phyloP scores from a whole-genome alignment of 2,797 vertebrate genomes.

The Argya squamiceps region DNA sequence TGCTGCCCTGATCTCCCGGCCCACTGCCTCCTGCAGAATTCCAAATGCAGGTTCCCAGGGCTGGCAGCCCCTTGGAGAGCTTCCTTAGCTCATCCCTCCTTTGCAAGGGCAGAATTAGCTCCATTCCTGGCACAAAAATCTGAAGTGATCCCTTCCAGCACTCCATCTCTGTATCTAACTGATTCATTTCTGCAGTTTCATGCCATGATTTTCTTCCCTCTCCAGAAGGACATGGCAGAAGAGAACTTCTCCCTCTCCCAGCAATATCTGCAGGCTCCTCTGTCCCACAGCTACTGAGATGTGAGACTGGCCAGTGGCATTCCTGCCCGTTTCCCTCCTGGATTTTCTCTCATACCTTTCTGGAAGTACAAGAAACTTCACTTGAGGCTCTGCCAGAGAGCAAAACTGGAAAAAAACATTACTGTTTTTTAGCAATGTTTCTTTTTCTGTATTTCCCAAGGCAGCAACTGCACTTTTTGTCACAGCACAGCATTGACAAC shows the following conservation, averaged over 20 bases:
- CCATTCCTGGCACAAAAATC: neutral
- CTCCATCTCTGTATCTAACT: neutral
- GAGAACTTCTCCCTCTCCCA: neutral
- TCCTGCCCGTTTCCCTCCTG: neutral
- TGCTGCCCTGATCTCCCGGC: neutral
- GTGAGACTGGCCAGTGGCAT: accelerated
- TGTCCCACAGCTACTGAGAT: accelerated
- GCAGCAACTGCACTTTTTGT: neutral
- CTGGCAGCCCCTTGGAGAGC: neutral
- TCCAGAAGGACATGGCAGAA: accelerated
- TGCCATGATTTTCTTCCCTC: neutral
- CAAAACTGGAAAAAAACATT: neutral
- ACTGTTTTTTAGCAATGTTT: neutral
- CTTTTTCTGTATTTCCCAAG: neutral
- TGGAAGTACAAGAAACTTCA: neutral
- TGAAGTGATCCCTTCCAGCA: neutral
- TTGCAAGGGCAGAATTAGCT: neutral
- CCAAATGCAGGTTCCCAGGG: neutral
- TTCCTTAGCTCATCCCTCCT: neutral
- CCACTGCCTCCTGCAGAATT: neutral
- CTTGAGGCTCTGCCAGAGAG: neutral
- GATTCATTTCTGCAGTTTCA: neutral
- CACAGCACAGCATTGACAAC: neutral
- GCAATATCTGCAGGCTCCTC: neutral
- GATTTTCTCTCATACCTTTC: neutral